Evolutionary conservation across 2,888 invertebrate genomes (phyloP), one percentile per base, ranked within the genome.

Genomic region (Andricus curvator): DNA sequence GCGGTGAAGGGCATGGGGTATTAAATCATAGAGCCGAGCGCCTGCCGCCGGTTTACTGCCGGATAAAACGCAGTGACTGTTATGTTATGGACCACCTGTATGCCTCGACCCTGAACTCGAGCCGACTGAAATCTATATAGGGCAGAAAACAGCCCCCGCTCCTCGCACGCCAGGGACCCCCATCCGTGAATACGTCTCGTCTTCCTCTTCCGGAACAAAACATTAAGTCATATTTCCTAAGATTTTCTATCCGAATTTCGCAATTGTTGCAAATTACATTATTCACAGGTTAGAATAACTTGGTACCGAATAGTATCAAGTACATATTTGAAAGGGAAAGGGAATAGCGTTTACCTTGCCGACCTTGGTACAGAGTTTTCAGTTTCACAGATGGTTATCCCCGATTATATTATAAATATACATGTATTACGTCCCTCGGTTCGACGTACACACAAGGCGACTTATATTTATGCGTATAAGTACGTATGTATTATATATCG

Each of bases 21-120:
- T 92, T 92, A 92, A 92, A 92, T 92, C 92, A 92, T 92, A 91
- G 91, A 90, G 90, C 88, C 89, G 88, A 91, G 91, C 90, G 90
- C 91, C 91, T 90, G 91, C 90, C 91, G 91, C 90, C 92, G 91
- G 92, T 92, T 92, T 92, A 92, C 92, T 92, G 91, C 92, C 91
- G 92, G 92, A 92, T 92, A 92, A 92, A 92, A 92, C 92, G 92
- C 91, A 92, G 91, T 90, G 92, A 92, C 92, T 92, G 92, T 92
- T 92, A 92, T 92, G 92, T 92, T 92, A 92, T 92, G 92, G 92
- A 92, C 92, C 92, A 92, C 92, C 92, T 92, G 92, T 92, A 92
- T 92, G 92, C 92, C 92, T 88, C 92, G 91, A 91, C 91, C 91
- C 91, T 91, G 92, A 92, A 92, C 91, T 85, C 87, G 83, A 87